Evolutionary conservation across 2,797 vertebrate species (phyloP).

Genomic region (Tarsius wallacei): DNA sequence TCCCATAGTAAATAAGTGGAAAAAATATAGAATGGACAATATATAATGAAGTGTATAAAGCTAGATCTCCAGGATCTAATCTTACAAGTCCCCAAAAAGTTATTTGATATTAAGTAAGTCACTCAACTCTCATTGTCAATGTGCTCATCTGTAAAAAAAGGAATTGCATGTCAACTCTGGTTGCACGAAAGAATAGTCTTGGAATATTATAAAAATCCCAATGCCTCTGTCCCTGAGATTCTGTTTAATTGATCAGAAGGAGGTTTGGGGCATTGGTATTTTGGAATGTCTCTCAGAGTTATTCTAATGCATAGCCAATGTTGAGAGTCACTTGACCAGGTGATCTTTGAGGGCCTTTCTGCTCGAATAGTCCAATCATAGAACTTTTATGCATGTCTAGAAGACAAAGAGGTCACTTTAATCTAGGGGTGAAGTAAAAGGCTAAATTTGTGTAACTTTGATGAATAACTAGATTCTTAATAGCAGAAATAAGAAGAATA

Average conservation of each 20-base stretch:
- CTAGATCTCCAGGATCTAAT: neutral
- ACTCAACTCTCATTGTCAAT: neutral
- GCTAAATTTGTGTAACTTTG: neutral
- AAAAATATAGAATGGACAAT: neutral
- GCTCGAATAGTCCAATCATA: neutral
- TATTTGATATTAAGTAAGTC: neutral
- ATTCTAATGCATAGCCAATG: neutral
- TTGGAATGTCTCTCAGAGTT: neutral
- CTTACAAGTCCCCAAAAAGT: neutral
- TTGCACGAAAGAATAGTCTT: neutral
- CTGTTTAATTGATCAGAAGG: neutral
- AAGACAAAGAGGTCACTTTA: neutral
- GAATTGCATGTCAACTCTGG: neutral
- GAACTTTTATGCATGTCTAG: neutral
- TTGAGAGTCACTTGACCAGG: neutral
- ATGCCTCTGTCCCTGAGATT: neutral
- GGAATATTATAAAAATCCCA: neutral
- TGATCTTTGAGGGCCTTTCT: neutral
- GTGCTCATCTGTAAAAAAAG: slow-evolving; percentile 19
- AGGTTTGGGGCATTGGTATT: neutral
- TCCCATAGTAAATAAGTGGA: neutral
- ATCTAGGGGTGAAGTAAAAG: neutral
- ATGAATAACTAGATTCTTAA: neutral
- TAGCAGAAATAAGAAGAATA: neutral
- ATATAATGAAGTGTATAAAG: neutral